Evolutionary conservation across 2,113 vertebrate genomes (phyloP).

Genomic region (Plestiodon gilberti): DNA sequence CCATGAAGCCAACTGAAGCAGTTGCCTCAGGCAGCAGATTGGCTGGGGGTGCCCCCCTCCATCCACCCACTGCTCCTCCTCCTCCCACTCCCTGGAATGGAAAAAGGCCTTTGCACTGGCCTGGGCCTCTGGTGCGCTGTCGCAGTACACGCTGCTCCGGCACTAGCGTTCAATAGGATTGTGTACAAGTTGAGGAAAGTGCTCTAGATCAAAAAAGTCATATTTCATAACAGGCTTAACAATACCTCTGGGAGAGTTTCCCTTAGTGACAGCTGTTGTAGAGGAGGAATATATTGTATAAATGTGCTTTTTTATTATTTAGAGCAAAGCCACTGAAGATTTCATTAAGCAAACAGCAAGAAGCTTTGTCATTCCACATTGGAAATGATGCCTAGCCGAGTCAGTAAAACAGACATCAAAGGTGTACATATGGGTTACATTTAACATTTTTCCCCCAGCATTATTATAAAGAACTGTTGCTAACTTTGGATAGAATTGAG

Average conservation of each 20-base stretch:
- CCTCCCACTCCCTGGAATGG: too few species aligned
- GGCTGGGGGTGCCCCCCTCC: too few species aligned
- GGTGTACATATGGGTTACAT: slow-evolving; percentile 71
- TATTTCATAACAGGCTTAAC: slow-evolving; percentile 44
- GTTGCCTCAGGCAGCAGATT: too few species aligned
- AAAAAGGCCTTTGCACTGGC: too few species aligned
- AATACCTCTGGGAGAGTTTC: slow-evolving; percentile 17
- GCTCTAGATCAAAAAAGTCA: slow-evolving; percentile 53
- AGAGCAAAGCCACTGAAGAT: slow-evolving; percentile 41
- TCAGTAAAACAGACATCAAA: slow-evolving; percentile 70
- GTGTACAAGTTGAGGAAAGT: slow-evolving; percentile 34
- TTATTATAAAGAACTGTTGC: slow-evolving; percentile 68
- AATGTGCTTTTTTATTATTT: slow-evolving; percentile 20
- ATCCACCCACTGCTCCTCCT: too few species aligned
- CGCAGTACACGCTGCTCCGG: too few species aligned
- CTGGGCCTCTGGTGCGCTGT: too few species aligned
- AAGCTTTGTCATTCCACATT: slow-evolving; percentile 66
- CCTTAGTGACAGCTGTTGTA: slow-evolving; percentile 24
- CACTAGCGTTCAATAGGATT: too few species aligned
- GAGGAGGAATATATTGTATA: slow-evolving; percentile 35
- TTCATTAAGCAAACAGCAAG: slow-evolving; percentile 68
- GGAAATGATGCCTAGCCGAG: slow-evolving; percentile 65
- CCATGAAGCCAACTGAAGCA: not conserved
- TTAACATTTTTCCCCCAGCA: slow-evolving; percentile 64
- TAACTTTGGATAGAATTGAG: slow-evolving; percentile 71